Base-by-base conservation (phyloP, 2,797 vertebrate species). In the Cirrhinus mrigala region DNA sequence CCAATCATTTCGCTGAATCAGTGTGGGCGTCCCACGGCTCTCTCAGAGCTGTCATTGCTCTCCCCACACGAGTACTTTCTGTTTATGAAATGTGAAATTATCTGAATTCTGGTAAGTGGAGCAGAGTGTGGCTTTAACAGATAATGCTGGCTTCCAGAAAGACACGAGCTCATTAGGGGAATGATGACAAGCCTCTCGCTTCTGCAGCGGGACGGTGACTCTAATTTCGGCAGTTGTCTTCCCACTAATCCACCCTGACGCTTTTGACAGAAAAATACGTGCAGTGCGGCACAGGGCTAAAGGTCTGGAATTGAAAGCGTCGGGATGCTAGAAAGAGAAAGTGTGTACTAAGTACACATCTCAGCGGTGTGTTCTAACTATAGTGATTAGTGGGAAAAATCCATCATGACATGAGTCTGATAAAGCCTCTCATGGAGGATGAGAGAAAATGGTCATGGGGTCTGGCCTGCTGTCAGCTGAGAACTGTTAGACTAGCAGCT, bases 251-350 rank as follows among this genome's bases (percentile, higher is more conserved):
- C 66, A 73, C 77, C 48, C 71, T 74, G 82, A 90, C 69, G 76
- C 58, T 81, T 89, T 74, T 89, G 82, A 90, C 81, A 86, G 84
- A 29, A 70, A 87, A 84, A 89, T 79, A 87, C 22, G 40, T 74
- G 40, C 14, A 58, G 52, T 37, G 79, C 66, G 64, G 46, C 56
- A 8, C 14, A 58, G 24, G n/a, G 81, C 84, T 56, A 71, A n/a
- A 75, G 40, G 20, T 76, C 84, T 86, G 70, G 69, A 82, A 82
- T 60, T 69, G 50, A 62, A 85, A 81, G 29, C 56, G 46, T 56
- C 24, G 4, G 16, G 40, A 79, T 58, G 16, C 22, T 60, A 64
- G 81, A 75, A 33, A 71, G 46, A 76, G 81, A 58, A 46, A 69
- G 27, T 48, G 46, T 11, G 24, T 60, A 78, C 7, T 44, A 44